These are phyloP conservation scores for Thalpophila matura DNA, from an alignment of 2,888 invertebrate species.

Conservation along the genomic window DNA sequence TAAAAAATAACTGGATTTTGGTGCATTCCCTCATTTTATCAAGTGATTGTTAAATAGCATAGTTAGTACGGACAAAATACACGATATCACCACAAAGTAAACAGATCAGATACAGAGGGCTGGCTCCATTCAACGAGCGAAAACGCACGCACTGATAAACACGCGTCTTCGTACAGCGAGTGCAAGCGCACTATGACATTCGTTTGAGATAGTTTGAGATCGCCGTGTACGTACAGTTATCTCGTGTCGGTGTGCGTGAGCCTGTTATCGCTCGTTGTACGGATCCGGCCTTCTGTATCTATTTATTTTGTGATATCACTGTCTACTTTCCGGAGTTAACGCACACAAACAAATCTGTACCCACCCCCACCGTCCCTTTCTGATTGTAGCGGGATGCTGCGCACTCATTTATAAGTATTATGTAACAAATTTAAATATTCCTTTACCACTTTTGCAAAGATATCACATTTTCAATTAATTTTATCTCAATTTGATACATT, in stretches of 20 bases:
- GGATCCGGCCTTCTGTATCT: no score
- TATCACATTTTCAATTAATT: not conserved
- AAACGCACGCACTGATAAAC: no score
- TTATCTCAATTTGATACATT: not conserved
- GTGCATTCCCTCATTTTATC: not conserved
- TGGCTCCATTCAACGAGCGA: no score
- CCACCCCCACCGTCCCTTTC: slow-evolving; percentile 62
- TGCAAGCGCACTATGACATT: no score
- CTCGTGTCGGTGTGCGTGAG: no score
- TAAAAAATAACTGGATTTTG: slow-evolving; percentile 1
- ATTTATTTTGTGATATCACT: no score
- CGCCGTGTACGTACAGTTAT: no score
- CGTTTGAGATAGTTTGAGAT: no score
- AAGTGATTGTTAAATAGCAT: not conserved
- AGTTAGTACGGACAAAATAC: slow-evolving; percentile 28
- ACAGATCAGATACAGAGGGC: no score
- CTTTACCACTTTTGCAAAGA: not conserved
- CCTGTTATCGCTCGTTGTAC: no score
- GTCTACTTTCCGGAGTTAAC: slow-evolving; percentile 47
- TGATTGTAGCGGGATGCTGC: slow-evolving; percentile 69
- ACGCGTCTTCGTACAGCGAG: no score
- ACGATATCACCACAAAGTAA: no score
- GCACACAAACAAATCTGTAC: slow-evolving; percentile 62
- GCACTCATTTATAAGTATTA: slow-evolving; percentile 72
- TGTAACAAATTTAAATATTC: slow-evolving; percentile 62